Evolutionary conservation across 2,113 vertebrate species (phyloP), one percentile per base, ranked within the genome.

Genomic region (Podilymbus podiceps): DNA sequence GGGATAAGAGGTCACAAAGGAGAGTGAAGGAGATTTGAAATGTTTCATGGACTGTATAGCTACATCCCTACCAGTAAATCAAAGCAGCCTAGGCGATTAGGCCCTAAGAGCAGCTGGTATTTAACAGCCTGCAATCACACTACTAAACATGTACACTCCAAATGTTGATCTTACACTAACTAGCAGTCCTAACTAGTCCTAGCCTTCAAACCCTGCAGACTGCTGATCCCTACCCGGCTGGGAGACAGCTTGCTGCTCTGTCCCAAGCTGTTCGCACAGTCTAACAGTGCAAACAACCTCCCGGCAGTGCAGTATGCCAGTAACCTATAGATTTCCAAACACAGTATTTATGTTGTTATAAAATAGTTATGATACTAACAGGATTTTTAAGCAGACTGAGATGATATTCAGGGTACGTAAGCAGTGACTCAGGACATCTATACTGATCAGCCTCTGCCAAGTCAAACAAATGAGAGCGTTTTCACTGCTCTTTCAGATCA

Each of bases 391-490:
- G 58, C 83, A 93, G 82, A 58, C 9, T 25, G 64, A 89, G 60
- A 38, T 73, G 63, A 76, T 87, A 91, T 93, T 93, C 85, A 86
- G 77, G 60, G 35, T 90, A 88, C 1, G 17, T 87, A 91, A 94
- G 95, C 89, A 86, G 52, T 93, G 87, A 88, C 44, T 97, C 87
- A 94, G 76, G 78, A 80, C 89, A 90, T 90, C 94, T 91, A 90
- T 77, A 85, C 85, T 83, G 62, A 93, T 96, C 81, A 72, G 84
- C 74, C 72, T 94, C 71, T 90, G 94, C 81, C 93, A 96, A 97
- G 73, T 74, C 91, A 90, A 97, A 95, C 50, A 95, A 96, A 96
- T 85, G 89, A 85, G 78, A 90, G 55, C 11, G 2, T 82, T 97
- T 94, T 79, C 87, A 66, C 38, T 76, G 85, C 55, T 53, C 76